Evolutionary conservation across 1,140 invertebrate species (phyloP).

Genomic region (Phthorimaea operculella): DNA sequence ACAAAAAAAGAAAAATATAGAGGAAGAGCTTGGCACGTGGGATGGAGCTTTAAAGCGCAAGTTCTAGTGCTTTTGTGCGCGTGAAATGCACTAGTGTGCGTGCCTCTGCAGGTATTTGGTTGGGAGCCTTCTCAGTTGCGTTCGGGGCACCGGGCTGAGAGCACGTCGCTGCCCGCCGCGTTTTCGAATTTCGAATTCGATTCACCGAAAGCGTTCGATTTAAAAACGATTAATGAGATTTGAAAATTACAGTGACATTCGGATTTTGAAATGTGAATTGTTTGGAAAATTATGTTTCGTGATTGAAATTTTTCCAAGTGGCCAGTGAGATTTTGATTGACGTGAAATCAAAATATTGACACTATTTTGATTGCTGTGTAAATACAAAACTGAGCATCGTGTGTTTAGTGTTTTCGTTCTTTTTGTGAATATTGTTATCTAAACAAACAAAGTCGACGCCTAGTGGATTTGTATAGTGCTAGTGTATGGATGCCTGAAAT

Average conservation of each 20-base stretch:
- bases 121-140: constrained; percentile 43
- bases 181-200: constrained; percentile 11
- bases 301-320: neutral
- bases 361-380: constrained; percentile 3
- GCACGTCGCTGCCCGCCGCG: constrained; percentile 15
- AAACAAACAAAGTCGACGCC: neutral
- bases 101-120: constrained; percentile 53
- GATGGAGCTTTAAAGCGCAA: constrained; percentile 47
- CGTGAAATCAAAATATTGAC: constrained; percentile 8
- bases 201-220: constrained; percentile 11
- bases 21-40: constrained; percentile 32
- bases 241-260: neutral
- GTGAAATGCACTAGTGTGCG: constrained; percentile 45
- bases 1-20: constrained; percentile 19
- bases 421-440: neutral
- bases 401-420: neutral
- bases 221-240: neutral
- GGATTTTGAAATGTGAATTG: neutral
- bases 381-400: neutral
- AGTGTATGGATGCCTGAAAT: neutral
- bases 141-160: constrained; percentile 35
- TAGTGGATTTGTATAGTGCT: neutral
- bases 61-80: constrained; percentile 32
- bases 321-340: neutral
- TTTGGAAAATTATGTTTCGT: neutral